Base-by-base conservation (phyloP, 2,888 invertebrate genomes). In the Nymphalis urticae region DNA sequence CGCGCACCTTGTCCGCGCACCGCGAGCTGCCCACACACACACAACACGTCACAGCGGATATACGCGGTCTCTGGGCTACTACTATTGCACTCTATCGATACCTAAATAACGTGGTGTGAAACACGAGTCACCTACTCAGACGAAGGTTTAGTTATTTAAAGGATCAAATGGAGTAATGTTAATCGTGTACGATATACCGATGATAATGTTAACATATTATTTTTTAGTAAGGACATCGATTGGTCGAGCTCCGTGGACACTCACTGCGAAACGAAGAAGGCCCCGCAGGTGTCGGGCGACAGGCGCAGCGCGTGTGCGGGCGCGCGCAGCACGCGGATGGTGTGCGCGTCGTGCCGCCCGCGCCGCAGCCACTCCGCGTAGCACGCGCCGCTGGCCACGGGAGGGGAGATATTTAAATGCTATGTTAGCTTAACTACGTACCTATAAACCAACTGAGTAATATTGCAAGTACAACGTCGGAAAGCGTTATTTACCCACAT, bases 261-360 rank as follows among this genome's bases (percentile, higher is more conserved):
- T 86, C 58, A 90, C 90, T 86, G 81, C 0, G 85, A 76, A 51
- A 89, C 80, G 1, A 83, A 80, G 74, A 89, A 80, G 16, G 82
- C 74, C n/a, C 80, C 77, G 59, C 73, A 67, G 21, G 72, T 32
- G 76, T 65, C 60, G 77, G 79, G 21, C 36, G 75, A 67, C n/a
- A 82, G 76, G 1, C 77, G 75, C 58, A 88, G 76, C 13, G 84
- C 81, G 65, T 77, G 70, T 19, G 95, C 94, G 50, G 97, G 96
- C 80, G 97, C 96, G 81, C 96, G 96, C 64, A 98, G 95, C 77
- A 97, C 94, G 75, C 97, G 95, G 80, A 97, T 97, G 66, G 97
- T 96, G 90, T 97, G 98, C 71, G 87, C 75, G 71, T 48, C 69
- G 62, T 48, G 65, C 21, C 66, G 69, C 32, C 17, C 60, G 13